Conservation (phyloP, 2,113 vertebrate species). For the Serilophus lunatus region DNA sequence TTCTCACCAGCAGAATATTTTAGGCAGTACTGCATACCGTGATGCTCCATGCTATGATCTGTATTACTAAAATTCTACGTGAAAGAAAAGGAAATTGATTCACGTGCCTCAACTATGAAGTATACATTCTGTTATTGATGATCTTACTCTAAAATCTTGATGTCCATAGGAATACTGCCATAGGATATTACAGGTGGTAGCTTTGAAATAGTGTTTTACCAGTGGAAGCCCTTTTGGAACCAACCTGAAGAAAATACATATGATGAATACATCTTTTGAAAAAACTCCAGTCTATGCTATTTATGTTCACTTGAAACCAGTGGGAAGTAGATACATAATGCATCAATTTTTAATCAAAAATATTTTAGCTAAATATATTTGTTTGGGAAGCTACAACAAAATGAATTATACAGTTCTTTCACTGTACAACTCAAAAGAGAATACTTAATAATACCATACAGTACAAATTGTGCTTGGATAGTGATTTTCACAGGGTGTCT, state of each 20-base stretch:
- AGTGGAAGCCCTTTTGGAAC: neutral
- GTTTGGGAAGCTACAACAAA: slow-evolving; percentile 41
- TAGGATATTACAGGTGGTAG: neutral
- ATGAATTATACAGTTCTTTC: slow-evolving; percentile 55
- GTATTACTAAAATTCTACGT: neutral
- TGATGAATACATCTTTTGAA: neutral
- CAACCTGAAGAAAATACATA: neutral
- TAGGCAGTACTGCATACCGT: neutral
- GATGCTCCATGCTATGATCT: neutral
- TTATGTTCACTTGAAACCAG: slow-evolving; percentile 22
- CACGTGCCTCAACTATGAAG: neutral
- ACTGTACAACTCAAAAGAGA: slow-evolving; percentile 38
- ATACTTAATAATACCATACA: slow-evolving; percentile 50
- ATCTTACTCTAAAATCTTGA: neutral
- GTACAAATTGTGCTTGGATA: slow-evolving; percentile 24
- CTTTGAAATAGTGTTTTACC: neutral
- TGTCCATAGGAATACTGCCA: neutral
- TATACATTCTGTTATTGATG: neutral
- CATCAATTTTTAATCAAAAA: slow-evolving; percentile 48
- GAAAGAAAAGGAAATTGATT: neutral
- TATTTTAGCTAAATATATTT: slow-evolving; percentile 51
- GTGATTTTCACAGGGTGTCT: slow-evolving; percentile 58
- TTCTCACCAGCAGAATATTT: slow-evolving; percentile 29
- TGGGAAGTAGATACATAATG: neutral
- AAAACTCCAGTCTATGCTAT: neutral